These are phyloP conservation scores for Leucoraja ocellata DNA, from an alignment of 2,797 vertebrate genomes.

Conservation along the genomic window DNA sequence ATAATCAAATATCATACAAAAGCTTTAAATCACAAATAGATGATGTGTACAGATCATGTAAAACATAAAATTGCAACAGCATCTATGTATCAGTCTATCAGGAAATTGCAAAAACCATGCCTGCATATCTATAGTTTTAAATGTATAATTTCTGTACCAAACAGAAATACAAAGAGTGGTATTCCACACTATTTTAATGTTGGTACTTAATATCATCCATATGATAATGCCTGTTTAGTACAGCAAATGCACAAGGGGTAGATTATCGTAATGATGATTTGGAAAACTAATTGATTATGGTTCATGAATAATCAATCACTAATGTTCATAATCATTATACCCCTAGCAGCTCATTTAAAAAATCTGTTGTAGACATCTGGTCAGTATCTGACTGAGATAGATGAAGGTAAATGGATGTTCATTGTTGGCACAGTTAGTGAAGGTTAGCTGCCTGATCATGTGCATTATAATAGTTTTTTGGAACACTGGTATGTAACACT, in stretches of 20 bases:
- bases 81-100: neutral
- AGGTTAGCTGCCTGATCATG: neutral
- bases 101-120: neutral
- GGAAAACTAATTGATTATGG: slow-evolving; percentile 36
- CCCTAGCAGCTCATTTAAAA: slow-evolving; percentile 38
- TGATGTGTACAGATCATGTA: neutral
- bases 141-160: neutral
- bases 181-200: neutral
- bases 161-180: neutral
- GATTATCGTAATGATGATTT: slow-evolving; percentile 37
- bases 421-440: slow-evolving; percentile 30
- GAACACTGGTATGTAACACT: neutral
- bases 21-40: neutral
- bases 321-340: slow-evolving; percentile 37
- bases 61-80: neutral
- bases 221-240: neutral
- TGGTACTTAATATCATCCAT: neutral
- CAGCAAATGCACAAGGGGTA: slow-evolving; percentile 35
- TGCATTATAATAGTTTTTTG: neutral
- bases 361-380: slow-evolving; percentile 39
- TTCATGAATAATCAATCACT: slow-evolving; percentile 38
- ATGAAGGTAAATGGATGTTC: slow-evolving; percentile 35
- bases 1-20: slow-evolving; percentile 3
- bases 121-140: neutral
- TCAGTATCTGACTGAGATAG: slow-evolving; percentile 39